A percentile compares a stretch with the other conserved stretches of the same genome.
These are phyloP conservation scores for Cyclopterus lumpus DNA, from an alignment of 2,797 vertebrate species.

Conservation along the genomic window DNA sequence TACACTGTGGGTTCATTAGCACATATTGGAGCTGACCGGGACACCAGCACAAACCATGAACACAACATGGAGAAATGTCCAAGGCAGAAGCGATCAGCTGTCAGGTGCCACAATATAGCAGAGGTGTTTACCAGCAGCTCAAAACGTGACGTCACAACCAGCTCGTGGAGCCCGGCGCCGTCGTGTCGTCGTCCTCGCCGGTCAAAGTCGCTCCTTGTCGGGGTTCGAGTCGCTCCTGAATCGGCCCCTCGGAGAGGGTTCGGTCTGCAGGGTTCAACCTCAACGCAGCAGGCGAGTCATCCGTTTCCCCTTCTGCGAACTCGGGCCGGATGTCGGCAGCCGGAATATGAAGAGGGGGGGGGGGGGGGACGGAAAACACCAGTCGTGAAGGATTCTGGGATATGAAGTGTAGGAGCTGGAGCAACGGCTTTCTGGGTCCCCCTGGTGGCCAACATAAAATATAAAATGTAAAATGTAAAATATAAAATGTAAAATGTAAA, in stretches of 20 bases:
- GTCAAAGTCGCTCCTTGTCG: fast-evolving
- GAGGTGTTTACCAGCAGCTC: background rate
- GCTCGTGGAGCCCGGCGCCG: too few species aligned
- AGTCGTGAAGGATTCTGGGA: conserved; percentile 50
- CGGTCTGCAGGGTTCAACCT: background rate
- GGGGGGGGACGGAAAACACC: too few species aligned
- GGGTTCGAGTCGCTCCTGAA: background rate
- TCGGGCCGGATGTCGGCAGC: conserved; percentile 4
- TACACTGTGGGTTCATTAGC: fast-evolving
- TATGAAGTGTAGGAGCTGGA: conserved; percentile 18
- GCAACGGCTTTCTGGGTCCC: too few species aligned
- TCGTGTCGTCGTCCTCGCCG: conserved; percentile 10
- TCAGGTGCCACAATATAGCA: background rate
- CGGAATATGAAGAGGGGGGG: background rate
- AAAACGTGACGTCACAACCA: background rate
- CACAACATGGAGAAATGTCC: fast-evolving
- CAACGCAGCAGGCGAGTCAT: conserved; percentile 7
- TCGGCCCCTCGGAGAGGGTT: background rate
- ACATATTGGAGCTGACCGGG: background rate
- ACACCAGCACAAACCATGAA: too few species aligned
- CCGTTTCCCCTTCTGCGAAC: conserved; percentile 23
- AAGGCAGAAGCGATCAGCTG: background rate
- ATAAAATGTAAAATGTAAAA: too few species aligned
- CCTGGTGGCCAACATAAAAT: background rate
- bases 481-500: too few species aligned